Conservation (phyloP, 2,797 vertebrate genomes). For the Myotis findleyi region DNA sequence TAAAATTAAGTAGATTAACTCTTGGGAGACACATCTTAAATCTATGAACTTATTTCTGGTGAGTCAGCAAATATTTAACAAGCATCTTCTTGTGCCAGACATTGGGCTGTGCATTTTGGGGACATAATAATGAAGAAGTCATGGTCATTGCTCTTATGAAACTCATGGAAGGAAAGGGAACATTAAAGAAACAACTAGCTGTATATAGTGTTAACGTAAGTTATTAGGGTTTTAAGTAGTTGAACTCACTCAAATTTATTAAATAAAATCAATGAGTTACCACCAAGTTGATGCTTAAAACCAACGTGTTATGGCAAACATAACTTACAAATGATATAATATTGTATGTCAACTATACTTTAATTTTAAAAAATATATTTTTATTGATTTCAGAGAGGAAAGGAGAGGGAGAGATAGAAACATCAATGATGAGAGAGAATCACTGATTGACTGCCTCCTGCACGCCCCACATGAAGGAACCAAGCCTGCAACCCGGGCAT, state of each 20-base stretch:
- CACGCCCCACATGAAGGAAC: not conserved
- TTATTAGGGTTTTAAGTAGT: not conserved
- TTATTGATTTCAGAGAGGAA: not conserved
- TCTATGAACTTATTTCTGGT: not conserved
- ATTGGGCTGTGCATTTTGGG: not conserved
- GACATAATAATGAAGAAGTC: not conserved
- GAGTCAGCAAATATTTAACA: slow-evolving; percentile 14
- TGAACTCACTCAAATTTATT: slow-evolving; percentile 25
- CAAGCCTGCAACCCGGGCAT: not conserved
- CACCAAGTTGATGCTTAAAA: slow-evolving; percentile 6
- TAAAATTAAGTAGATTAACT: slow-evolving; percentile 29
- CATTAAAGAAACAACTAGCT: not conserved
- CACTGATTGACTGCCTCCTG: not conserved
- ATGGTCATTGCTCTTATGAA: not conserved
- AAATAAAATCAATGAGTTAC: slow-evolving; percentile 28
- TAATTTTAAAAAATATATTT: not conserved
- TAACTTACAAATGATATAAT: slow-evolving; percentile 7
- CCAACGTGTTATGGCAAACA: not conserved
- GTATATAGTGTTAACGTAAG: not conserved
- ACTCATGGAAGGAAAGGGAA: not conserved
- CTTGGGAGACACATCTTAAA: not conserved
- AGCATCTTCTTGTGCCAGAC: not conserved
- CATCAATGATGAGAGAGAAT: not conserved
- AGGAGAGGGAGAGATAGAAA: not conserved
- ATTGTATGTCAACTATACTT: not conserved